Conservation (phyloP, 2,888 invertebrate genomes). For the Branchinecta sandiegonensis region DNA sequence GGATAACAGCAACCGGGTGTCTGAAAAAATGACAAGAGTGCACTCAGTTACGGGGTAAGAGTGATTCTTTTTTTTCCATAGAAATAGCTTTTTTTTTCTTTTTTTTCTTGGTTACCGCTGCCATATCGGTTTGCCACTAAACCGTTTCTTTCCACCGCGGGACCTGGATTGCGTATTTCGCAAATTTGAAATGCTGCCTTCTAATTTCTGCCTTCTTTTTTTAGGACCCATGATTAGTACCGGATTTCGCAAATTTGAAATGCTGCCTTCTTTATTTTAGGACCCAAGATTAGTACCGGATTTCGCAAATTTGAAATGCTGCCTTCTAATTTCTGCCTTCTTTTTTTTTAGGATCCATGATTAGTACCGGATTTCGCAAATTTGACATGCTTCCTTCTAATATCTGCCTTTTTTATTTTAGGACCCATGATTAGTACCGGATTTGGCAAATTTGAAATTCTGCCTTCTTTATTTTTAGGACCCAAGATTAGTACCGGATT, state of each 20-base stretch:
- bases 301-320: constrained; percentile 42
- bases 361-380: constrained; percentile 88
- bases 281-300: constrained; percentile 75
- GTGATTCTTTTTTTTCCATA: too few relatives aligned
- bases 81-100: too few relatives aligned
- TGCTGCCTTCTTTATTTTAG: constrained; percentile 31
- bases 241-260: constrained; percentile 55
- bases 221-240: constrained; percentile 69
- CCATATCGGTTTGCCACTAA: too few relatives aligned
- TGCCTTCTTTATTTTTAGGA: constrained; percentile 36
- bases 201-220: background rate
- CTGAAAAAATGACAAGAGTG: too few relatives aligned
- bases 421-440: constrained; percentile 80
- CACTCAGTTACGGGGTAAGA: too few relatives aligned
- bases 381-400: too few relatives aligned
- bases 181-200: too few relatives aligned
- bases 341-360: constrained; percentile 49
- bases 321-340: too few relatives aligned
- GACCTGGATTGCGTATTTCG: too few relatives aligned
- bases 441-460: constrained; percentile 37
- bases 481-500: constrained; percentile 81
- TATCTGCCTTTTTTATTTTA: background rate
- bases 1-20: too few relatives aligned
- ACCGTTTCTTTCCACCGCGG: too few relatives aligned
- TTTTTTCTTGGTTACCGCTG: too few relatives aligned